phyloP scores from a whole-genome alignment of 2,113 vertebrate genomes.

The Toxotes jaculatrix region DNA sequence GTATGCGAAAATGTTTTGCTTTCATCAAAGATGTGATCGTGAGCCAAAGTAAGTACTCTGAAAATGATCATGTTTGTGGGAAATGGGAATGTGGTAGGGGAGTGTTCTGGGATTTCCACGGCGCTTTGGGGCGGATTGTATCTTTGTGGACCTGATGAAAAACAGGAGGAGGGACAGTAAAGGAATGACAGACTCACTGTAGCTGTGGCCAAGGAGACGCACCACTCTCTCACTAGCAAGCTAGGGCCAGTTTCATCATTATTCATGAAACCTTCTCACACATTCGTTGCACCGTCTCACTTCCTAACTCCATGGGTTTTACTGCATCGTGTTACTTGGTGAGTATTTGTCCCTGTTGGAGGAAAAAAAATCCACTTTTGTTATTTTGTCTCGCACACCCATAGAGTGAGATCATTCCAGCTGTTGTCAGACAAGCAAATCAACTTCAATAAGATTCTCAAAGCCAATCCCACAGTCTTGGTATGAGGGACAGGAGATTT shows the following conservation, averaged over 20 bases:
- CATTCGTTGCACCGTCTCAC: background rate
- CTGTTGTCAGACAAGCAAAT: background rate
- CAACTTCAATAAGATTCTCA: background rate
- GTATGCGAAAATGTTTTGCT: conserved; percentile 65
- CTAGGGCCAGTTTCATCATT: background rate
- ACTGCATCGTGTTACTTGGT: background rate
- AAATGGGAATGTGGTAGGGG: conserved; percentile 45
- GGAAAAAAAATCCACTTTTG: background rate
- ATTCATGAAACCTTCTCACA: background rate
- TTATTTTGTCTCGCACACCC: background rate
- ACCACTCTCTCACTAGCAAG: background rate
- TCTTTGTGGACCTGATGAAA: conserved; percentile 62
- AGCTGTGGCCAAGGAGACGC: conserved; percentile 28
- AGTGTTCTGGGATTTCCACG: conserved; percentile 55
- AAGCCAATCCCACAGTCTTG: background rate
- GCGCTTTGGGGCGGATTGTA: conserved; percentile 16
- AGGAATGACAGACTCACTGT: conserved; percentile 6
- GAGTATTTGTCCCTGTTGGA: background rate
- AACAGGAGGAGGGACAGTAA: conserved; percentile 43
- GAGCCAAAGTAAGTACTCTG: conserved; percentile 72
- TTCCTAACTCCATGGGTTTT: background rate
- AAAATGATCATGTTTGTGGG: conserved; percentile 54
- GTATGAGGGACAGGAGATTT: background rate
- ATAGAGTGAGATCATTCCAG: background rate
- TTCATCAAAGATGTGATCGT: conserved; percentile 72